These are phyloP conservation scores for Cotesia chilonis DNA, from an alignment of 1,140 invertebrate genomes.

Conservation along the genomic window DNA sequence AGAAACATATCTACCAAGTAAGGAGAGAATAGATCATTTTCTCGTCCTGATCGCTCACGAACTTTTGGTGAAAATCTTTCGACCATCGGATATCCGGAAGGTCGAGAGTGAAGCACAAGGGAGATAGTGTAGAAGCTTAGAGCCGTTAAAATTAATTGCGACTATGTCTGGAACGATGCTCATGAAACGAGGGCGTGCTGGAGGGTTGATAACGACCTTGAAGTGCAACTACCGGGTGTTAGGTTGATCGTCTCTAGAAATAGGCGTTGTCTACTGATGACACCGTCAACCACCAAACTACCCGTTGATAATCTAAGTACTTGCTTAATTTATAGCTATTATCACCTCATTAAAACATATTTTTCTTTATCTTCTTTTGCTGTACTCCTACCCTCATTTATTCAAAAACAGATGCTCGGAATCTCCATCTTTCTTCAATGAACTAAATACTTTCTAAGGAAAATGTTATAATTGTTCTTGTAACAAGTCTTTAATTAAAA, in stretches of 20 bases:
- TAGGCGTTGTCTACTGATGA: conserved; percentile 19
- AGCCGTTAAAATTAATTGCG: conserved; percentile 40
- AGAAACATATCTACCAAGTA: background rate
- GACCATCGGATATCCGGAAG: conserved; percentile 7
- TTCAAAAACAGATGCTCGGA: no score
- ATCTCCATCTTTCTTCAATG: no score
- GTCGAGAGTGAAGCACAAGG: background rate
- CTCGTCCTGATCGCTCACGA: background rate
- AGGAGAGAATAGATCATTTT: background rate
- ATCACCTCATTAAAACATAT: background rate
- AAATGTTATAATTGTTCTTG: no score
- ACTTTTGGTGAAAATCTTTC: conserved; percentile 13
- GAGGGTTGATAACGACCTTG: conserved; percentile 41
- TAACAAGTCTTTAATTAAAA: no score
- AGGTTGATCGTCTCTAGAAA: conserved; percentile 5
- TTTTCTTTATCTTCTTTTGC: background rate
- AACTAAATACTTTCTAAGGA: no score
- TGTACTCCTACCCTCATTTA: no score
- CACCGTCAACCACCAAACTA: conserved; percentile 8
- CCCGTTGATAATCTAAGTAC: background rate
- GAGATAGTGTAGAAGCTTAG: conserved; percentile 18
- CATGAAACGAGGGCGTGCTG: conserved; percentile 15
- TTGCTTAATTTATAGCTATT: background rate
- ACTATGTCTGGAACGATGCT: conserved; percentile 23
- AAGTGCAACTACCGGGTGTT: conserved; percentile 13